Evolutionary conservation across 2,888 invertebrate species (phyloP), one percentile per base, ranked within the genome.

Genomic region (Ashinkailepas kermadecensis): DNA sequence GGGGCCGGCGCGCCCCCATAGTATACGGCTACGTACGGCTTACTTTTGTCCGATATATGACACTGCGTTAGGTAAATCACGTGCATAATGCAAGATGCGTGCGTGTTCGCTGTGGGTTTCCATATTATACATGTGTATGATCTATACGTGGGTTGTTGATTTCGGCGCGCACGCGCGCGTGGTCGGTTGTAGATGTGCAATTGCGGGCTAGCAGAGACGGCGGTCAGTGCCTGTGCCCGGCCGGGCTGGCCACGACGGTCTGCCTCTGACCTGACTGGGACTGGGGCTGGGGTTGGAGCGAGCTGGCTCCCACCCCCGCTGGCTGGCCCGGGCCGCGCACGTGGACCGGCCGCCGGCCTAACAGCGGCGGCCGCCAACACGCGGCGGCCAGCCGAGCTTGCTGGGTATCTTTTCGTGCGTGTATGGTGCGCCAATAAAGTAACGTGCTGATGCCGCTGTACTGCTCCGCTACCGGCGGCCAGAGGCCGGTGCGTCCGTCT

Each of bases 121-220:
- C 74, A 74, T 70, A 74, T 56, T 74, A 74, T 74, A 74, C 54
- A 74, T 74, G 74, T 74, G 74, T 39, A 70, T n/a, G 70, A 21
- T 39, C 70, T 9, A 54, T 9, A 54, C 74, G 54, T 54, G 74
- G 74, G 21, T 23, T 21, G 56, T 54, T 54, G 56, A 54, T 54
- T 25, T 54, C 74, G 18, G 6, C 74, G 54, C 12, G 59, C 59
- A 59, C 15, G 59, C 59, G 59, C 15, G 59, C 59, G 59, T 59
- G 59, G 8, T 56, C 54, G 74, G 74, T 18, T 74, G 74, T 74
- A 74, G 74, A 74, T 56, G 74, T 74, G 74, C 74, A 74, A 74
- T 74, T 18, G 11, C 56, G 15, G 70, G 18, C 64, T 64, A n/a
- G 64, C 64, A 9, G 39, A 39, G 39, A 39, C 39, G 39, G 39